Evolutionary conservation across 2,888 invertebrate species (phyloP).

Genomic region (Ceramica pisi): DNA sequence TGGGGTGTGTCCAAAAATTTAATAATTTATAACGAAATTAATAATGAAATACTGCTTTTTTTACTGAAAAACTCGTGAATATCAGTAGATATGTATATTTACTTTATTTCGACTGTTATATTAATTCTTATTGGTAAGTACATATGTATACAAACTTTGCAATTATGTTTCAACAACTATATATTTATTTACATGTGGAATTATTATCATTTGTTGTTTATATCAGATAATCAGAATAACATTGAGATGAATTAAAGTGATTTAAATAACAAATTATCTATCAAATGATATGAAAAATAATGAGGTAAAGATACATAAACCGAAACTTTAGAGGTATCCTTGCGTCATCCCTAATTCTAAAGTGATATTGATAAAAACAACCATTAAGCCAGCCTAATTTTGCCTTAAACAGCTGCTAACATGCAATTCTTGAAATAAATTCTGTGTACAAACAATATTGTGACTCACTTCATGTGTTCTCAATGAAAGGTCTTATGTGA

Average conservation of each 20-base stretch:
- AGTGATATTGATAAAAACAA: not conserved
- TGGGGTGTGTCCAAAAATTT: slow-evolving; percentile 67
- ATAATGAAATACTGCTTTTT: slow-evolving; percentile 32
- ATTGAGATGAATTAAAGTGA: not conserved
- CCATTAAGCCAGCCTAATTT: not conserved
- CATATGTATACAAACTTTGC: not conserved
- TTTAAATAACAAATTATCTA: not conserved
- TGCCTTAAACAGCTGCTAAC: not conserved
- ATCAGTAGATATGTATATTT: slow-evolving; percentile 38
- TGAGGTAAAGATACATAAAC: not conserved
- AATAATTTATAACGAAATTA: slow-evolving; percentile 22
- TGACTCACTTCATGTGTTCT: too few relatives aligned
- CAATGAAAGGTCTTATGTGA: too few relatives aligned
- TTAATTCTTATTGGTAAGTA: slow-evolving; percentile 62
- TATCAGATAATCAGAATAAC: not conserved
- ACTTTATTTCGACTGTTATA: slow-evolving; percentile 22
- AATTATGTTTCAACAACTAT: slow-evolving; percentile 21
- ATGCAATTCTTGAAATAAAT: not conserved
- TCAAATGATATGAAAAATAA: too few relatives aligned
- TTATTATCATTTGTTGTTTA: too few relatives aligned
- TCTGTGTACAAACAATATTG: too few relatives aligned
- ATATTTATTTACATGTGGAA: slow-evolving; percentile 47
- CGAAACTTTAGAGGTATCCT: not conserved
- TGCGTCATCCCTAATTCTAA: not conserved
- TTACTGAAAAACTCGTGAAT: slow-evolving; percentile 8